Evolutionary conservation across 2,888 invertebrate species (phyloP).

Genomic region (Eugnorisma glareosa): DNA sequence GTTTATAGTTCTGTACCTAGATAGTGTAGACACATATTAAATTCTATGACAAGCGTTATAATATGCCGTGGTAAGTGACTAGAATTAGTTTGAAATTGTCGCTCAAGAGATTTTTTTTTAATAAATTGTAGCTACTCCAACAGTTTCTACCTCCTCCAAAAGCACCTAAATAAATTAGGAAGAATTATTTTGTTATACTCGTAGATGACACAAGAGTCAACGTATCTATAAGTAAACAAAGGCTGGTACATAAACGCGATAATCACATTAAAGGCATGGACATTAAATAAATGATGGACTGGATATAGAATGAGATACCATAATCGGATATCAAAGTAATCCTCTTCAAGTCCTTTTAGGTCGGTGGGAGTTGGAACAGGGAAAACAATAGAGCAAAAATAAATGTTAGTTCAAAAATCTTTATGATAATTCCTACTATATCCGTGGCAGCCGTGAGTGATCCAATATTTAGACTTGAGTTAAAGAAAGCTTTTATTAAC

Average conservation of each 20-base stretch:
- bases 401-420: slow-evolving; percentile 23
- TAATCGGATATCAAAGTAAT: slow-evolving; percentile 56
- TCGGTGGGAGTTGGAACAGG: slow-evolving; percentile 11
- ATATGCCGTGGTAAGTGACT: neutral
- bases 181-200: no score
- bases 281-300: slow-evolving; percentile 24
- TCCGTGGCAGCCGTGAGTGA: neutral
- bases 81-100: neutral
- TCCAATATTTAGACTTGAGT: neutral
- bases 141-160: neutral
- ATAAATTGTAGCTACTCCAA: neutral
- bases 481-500: neutral
- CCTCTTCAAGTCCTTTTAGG: slow-evolving; percentile 27
- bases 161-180: neutral
- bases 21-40: neutral
- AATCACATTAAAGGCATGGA: slow-evolving; percentile 12
- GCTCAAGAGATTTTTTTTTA: neutral
- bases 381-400: slow-evolving; percentile 47
- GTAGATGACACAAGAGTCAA: neutral
- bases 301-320: slow-evolving; percentile 16
- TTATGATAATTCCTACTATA: slow-evolving; percentile 15
- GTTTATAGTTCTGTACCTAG: neutral
- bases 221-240: neutral
- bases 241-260: neutral
- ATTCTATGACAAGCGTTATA: slow-evolving; percentile 4